phyloP scores from a whole-genome alignment of 2,888 invertebrate genomes.

The Agrypnus murinus region DNA sequence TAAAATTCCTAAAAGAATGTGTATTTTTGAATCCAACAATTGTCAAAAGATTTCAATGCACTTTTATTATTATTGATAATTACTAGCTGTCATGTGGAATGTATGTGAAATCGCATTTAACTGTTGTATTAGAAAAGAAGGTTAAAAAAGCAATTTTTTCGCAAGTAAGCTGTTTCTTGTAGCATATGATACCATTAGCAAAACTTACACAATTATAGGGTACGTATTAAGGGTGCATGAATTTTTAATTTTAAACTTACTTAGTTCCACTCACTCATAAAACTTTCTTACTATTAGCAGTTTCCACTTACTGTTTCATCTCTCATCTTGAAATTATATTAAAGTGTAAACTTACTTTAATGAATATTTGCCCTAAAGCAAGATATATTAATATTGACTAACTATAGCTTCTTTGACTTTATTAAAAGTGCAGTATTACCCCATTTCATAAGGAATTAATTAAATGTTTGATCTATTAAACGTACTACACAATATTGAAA shows the following conservation, averaged over 20 bases:
- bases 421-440: background rate
- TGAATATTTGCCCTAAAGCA: slow-evolving; percentile 12
- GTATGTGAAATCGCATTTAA: too few species aligned
- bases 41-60: too few species aligned
- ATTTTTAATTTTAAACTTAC: slow-evolving; percentile 2
- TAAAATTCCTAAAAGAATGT: too few species aligned
- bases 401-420: slow-evolving; percentile 15
- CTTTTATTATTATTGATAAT: too few species aligned
- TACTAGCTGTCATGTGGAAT: too few species aligned
- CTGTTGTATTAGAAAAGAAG: too few species aligned
- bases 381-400: slow-evolving; percentile 4
- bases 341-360: slow-evolving; percentile 11
- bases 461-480: background rate
- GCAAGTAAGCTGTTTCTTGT: too few species aligned
- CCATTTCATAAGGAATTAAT: background rate
- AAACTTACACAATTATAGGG: background rate
- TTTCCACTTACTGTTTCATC: slow-evolving; percentile 3
- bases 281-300: background rate
- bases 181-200: too few species aligned
- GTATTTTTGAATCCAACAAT: too few species aligned
- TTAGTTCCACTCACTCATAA: background rate
- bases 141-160: too few species aligned
- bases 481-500: background rate
- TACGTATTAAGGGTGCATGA: background rate
- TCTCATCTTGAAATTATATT: slow-evolving; percentile 15